Base-by-base conservation (phyloP, 2,797 vertebrate genomes). In the Rhinophrynus dorsalis region DNA sequence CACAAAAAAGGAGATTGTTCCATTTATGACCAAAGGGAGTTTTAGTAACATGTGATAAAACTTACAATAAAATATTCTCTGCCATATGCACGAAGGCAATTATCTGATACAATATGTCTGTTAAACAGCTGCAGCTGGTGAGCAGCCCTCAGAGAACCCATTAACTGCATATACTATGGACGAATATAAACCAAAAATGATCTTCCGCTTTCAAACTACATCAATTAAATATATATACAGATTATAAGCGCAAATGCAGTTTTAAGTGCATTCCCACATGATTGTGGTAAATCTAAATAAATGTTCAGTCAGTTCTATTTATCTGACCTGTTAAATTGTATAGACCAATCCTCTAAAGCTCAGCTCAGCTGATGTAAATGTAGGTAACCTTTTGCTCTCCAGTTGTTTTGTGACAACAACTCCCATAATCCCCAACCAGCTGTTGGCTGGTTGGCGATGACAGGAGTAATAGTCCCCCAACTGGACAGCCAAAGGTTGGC, bases 21-120 rank as follows among this genome's bases (percentile, higher is more conserved):
- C n/a, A n/a, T 69, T 69, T 69, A 71, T 58, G 60, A 64, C 68
- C 42, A 32, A 57, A 57, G 60, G 51, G 52, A 72, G 60, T 72
- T 50, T 64, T 58, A 57, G 33, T 29, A 64, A 65, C 51, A 70
- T 68, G 58, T 58, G 60, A 64, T 72, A 64, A 63, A 70, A 64
- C 33, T 47, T 50, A 63, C 24, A 42, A 60, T 60, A 54, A 69
- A 69, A 30, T 55, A 61, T 54, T 69, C 38, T 26, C 17, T 69
- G 57, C 67, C 57, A 62, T 69, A 61, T 54, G 58, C 13, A n/a
- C 50, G 35, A 45, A 62, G 30, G 45, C 40, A 57, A 64, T 40
- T 71, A 54, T 56, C 51, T 63, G 38, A 24, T 62, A 70, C 11
- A 33, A 32, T 15, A n/a, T 37, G 48, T 62, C 67, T 54, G 59